Evolutionary conservation across 2,113 vertebrate genomes (phyloP), one percentile per base, ranked within the genome.

Genomic region (Ctenodactylus gundi): DNA sequence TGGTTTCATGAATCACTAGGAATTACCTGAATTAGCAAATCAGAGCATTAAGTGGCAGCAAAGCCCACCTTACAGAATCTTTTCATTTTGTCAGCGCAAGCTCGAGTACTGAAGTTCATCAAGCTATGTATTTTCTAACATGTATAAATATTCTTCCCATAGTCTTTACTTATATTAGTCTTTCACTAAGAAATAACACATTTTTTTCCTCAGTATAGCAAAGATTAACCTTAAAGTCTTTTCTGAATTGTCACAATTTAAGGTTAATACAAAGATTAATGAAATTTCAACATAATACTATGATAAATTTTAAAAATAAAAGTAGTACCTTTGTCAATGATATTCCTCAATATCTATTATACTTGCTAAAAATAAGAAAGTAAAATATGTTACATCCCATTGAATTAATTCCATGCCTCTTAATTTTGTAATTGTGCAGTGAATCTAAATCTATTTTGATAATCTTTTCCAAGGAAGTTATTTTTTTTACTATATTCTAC

Each of bases 21-120:
- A 91, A 92, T 82, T 53, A 60, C 81, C 80, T 80, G 23, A 85
- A 60, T 72, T 80, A 94, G 53, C 68, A 91, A 90, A 60, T 88
- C 46, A 91, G 68, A 76, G 21, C 9, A 23, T 82, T 75, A 70
- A 84, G 55, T 21, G 29, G 44, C 39, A 15, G 15, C 8, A 60
- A 57, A 15, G 36, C 17, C 10, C 49, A 51, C 31, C 9, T 92
- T 29, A 31, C 49, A 46, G 25, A 51, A 41, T 49, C 25, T 64
- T 75, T 73, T 88, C 31, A 72, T 64, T 78, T 51, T 53, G 20
- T 87, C 8, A 57, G 18, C 34, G 1, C 65, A 64, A 64, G 72
- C 15, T 21, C 60, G 87, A 64, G 58, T 88, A 75, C 7, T n/a
- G 10, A 93, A 51, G 11, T 76, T 95, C n/a, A 88, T 88, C 62